A percentile compares a stretch with the other conserved stretches of the same genome.
phyloP scores from a whole-genome alignment of 2,888 invertebrate genomes.

The Drosophila falleni region DNA sequence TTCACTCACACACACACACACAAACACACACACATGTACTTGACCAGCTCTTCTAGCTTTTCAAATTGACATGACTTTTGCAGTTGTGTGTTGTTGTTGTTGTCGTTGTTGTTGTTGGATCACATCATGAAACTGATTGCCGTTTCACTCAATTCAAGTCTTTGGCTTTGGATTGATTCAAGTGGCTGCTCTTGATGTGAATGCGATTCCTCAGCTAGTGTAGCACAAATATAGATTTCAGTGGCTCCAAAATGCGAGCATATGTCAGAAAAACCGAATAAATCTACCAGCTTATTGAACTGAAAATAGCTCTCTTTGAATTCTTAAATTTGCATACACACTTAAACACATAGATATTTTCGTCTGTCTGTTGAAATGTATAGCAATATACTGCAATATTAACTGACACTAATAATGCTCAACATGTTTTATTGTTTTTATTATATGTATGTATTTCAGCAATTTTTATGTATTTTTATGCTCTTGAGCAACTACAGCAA shows the following conservation, averaged over 20 bases:
- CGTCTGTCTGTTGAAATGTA: background rate
- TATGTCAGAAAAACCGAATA: background rate
- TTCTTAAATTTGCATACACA: background rate
- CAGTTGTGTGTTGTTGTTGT: slow-evolving; percentile 14
- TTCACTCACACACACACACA: slow-evolving; percentile 11
- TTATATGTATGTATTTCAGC: slow-evolving; percentile 1
- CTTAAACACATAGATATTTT: background rate
- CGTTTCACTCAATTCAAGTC: slow-evolving; percentile 32
- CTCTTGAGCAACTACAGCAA: slow-evolving; percentile 12
- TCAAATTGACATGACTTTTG: slow-evolving; percentile 39
- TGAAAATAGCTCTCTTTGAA: background rate
- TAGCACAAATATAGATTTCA: slow-evolving; percentile 4
- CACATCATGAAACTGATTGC: slow-evolving; percentile 41
- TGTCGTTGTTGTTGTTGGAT: slow-evolving; percentile 23
- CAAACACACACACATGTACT: slow-evolving; percentile 9
- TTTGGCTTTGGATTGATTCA: slow-evolving; percentile 12
- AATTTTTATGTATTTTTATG: slow-evolving; percentile 10
- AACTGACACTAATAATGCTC: slow-evolving; percentile 15
- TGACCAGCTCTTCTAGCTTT: slow-evolving; percentile 24
- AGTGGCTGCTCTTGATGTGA: slow-evolving; percentile 28
- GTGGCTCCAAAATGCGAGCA: background rate
- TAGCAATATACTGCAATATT: slow-evolving; percentile 18
- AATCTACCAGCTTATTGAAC: background rate
- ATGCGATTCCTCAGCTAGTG: slow-evolving; percentile 7
- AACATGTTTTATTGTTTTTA: slow-evolving; percentile 18